phyloP scores from a whole-genome alignment of 1,140 invertebrate species.

The Lasioglossum baleicum region DNA sequence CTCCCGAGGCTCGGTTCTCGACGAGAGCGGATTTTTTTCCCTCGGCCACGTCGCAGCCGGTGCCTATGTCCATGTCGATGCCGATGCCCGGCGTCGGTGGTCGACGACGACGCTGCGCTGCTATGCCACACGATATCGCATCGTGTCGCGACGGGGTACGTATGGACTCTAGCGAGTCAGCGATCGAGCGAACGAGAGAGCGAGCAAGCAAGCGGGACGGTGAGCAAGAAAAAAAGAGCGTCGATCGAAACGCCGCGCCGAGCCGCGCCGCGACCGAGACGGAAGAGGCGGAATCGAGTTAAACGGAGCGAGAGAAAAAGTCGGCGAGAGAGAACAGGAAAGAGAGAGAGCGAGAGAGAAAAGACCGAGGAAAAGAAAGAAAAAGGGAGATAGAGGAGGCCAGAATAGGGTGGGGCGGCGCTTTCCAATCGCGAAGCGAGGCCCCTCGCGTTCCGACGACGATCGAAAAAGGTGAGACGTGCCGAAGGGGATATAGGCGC shows the following conservation, averaged over 20 bases:
- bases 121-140: conserved; percentile 65
- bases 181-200: too few species aligned
- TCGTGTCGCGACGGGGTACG: conserved; percentile 65
- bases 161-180: conserved; percentile 3
- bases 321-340: background rate
- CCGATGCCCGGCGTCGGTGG: conserved; percentile 2
- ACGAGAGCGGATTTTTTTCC: conserved; percentile 65
- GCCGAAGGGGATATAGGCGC: conserved; percentile 70
- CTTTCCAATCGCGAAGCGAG: conserved; percentile 70
- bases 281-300: conserved; percentile 20
- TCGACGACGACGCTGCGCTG: background rate
- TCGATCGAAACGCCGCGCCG: background rate
- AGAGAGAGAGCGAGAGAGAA: background rate
- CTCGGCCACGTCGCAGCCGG: conserved; percentile 44
- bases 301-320: conserved; percentile 19
- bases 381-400: conserved; percentile 39
- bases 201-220: background rate
- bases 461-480: conserved; percentile 75
- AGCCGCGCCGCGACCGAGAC: background rate
- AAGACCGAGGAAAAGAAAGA: conserved; percentile 44
- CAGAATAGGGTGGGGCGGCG: conserved; percentile 60
- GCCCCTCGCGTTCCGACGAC: conserved; percentile 54
- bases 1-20: conserved; percentile 31
- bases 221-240: conserved; percentile 2
- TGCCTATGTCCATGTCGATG: conserved; percentile 2